Evolutionary conservation across 2,113 vertebrate genomes (phyloP), one percentile per base, ranked within the genome.

Genomic region (Empidonax traillii): DNA sequence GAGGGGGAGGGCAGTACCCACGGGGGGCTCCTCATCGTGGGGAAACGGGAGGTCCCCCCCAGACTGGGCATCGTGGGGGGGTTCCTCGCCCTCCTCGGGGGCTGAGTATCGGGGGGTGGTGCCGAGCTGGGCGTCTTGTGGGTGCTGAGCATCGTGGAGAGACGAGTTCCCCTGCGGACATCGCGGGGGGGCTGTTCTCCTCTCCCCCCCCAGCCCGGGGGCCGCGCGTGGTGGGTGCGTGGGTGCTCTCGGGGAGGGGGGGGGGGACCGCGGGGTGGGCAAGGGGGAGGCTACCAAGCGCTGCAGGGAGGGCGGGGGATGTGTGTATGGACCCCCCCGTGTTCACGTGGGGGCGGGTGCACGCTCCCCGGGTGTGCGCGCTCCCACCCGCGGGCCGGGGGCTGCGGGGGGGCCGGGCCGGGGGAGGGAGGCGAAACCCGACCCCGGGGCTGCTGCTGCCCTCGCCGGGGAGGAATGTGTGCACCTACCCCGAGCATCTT

Each of bases 391-490:
- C 22, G 65, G 63, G 43, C n/a, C 44, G 43, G 67, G 31, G 56
- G 31, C 66, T 49, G 80, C 47, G 31, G 63, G 23, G 53, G 68
- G 53, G 41, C 41, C n/a, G 59, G 71, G 35, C 51, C 44, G 27
- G 44, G 58, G 65, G 15, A 28, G 37, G 66, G 31, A 47, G 31
- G 31, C 56, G 90, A 87, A 91, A 91, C 83, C 89, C 56, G 83
- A 91, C 41, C 65, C 89, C 21, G 35, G 71, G 83, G 61, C 89
- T 65, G 44, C 53, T 80, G 82, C 52, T 81, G 58, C 78, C 73
- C 67, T 62, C 65, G 67, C 39, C 43, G n/a, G 77, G 52, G 75
- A 90, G 78, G 94, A 93, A 95, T 95, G 90, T 28, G 69, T 47
- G 75, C 73, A 87, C 73, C 82, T 79, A 79, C 69, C 74, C 83